Base-by-base conservation (phyloP, 2,797 vertebrate species). In the Schizopygopsis malacanthus region DNA sequence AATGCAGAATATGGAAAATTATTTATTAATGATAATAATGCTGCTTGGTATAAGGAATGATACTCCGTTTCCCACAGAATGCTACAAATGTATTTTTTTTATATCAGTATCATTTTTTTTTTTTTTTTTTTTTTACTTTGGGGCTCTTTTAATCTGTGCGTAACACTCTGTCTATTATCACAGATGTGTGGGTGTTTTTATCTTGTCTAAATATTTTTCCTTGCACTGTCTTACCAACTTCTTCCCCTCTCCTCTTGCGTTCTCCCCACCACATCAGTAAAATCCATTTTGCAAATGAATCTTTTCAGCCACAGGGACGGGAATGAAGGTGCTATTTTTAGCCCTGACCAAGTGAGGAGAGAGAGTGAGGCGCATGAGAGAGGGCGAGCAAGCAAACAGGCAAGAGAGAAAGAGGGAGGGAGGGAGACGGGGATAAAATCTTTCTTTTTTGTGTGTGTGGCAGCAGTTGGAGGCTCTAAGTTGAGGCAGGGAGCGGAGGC, bases 271-370 rank as follows among this genome's bases (percentile, higher is more conserved):
- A 33, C 85, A 80, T 88, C 87, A 85, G 85, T 80, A 79, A 80
- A 89, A 89, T 81, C 83, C 84, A 85, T 90, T 91, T 88, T 85
- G 80, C 86, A 86, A 88, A 86, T 88, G 84, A 90, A 85, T 83
- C 87, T 78, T 81, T 79, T 52, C 72, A 80, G 88, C 87, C 79
- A 89, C 80, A 52, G 85, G 83, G 88, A 90, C 13, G 75, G 85
- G 86, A 89, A 87, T 81, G 87, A 78, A 88, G 85, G 63, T 61
- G 78, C 89, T 91, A 90, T 90, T 90, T 90, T 89, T 90, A 89
- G 89, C 71, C 2, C 80, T 61, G 63, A 72, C 87, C 69, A 78
- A 82, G 71, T 67, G 81, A 80, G 89, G 78, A 45, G 85, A 81
- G 87, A 75, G 82, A 82, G 72, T 50, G 81, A 83, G 82, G 71